These are phyloP conservation scores for Oenanthe melanoleuca DNA, from an alignment of 2,113 vertebrate species.

Conservation along the genomic window DNA sequence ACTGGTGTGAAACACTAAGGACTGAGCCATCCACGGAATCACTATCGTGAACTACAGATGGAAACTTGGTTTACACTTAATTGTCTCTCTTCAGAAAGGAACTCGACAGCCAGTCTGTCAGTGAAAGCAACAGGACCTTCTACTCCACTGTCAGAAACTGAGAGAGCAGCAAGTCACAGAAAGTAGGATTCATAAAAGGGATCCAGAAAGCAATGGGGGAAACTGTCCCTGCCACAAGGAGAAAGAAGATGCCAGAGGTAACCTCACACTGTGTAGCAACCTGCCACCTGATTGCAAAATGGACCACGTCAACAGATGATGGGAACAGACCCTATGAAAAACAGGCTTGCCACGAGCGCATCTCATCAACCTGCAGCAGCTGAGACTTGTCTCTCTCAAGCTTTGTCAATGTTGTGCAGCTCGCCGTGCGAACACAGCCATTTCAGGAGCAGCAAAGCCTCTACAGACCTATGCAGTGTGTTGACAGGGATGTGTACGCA, in stretches of 20 bases:
- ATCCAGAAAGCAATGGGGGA: background rate
- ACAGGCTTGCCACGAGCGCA: background rate
- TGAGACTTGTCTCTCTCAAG: conserved; percentile 8
- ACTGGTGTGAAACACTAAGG: background rate
- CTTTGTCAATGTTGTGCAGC: background rate
- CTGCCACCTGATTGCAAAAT: conserved; percentile 7
- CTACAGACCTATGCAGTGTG: background rate
- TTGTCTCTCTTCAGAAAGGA: background rate
- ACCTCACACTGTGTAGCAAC: background rate
- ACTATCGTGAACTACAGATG: background rate
- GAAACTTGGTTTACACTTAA: background rate
- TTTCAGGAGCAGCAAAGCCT: background rate
- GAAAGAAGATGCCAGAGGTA: background rate
- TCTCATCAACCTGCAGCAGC: conserved; percentile 5
- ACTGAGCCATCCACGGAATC: background rate
- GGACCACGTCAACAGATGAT: background rate
- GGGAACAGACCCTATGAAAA: background rate
- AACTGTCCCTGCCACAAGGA: background rate
- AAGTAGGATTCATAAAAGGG: background rate
- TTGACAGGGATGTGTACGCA: background rate
- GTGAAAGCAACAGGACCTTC: background rate
- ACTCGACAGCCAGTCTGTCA: background rate
- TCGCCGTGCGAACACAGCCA: background rate
- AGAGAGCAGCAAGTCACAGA: background rate
- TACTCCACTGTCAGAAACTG: background rate